Evolutionary conservation across 2,797 vertebrate genomes (phyloP).

Genomic region (Pelobates cultripes): DNA sequence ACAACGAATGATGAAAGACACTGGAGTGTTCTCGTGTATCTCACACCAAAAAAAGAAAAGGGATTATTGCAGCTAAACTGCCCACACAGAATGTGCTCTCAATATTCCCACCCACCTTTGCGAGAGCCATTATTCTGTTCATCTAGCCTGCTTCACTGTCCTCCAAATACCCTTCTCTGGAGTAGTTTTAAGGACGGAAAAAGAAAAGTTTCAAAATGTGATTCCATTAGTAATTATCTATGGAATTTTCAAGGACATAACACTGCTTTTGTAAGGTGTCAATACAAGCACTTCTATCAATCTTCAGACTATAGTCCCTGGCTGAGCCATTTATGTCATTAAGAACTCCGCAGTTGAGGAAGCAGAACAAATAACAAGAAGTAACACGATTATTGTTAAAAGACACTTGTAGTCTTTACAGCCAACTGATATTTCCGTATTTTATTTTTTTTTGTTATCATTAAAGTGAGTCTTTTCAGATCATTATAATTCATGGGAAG

Average conservation of each 20-base stretch:
- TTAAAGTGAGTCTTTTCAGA: conserved; percentile 70
- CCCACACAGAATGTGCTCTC: conserved; percentile 74
- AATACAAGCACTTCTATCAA: conserved; percentile 64
- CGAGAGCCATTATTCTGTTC: conserved; percentile 51
- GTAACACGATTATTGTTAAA: conserved; percentile 62
- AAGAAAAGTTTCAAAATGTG: conserved; percentile 63
- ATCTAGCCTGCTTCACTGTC: conserved; percentile 54
- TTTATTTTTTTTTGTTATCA: conserved; percentile 71
- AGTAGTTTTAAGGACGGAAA: conserved; percentile 62
- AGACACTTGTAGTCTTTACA: conserved; percentile 64
- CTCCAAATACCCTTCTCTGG: conserved; percentile 62
- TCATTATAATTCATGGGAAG: conserved; percentile 70
- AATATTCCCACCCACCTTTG: conserved; percentile 48
- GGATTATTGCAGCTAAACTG: conserved; percentile 84
- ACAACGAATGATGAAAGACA: conserved; percentile 83
- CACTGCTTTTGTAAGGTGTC: conserved; percentile 72
- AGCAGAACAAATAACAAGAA: conserved; percentile 51
- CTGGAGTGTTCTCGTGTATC: conserved; percentile 80
- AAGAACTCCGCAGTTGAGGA: conserved; percentile 63
- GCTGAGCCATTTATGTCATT: conserved; percentile 69
- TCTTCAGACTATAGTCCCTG: conserved; percentile 70
- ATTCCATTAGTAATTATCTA: conserved; percentile 78
- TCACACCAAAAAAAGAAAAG: conserved; percentile 77
- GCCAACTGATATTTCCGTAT: conserved; percentile 64
- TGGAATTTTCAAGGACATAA: conserved; percentile 79